Evolutionary conservation across 1,140 invertebrate genomes (phyloP).

Genomic region (Holcopasites calliopsidis): DNA sequence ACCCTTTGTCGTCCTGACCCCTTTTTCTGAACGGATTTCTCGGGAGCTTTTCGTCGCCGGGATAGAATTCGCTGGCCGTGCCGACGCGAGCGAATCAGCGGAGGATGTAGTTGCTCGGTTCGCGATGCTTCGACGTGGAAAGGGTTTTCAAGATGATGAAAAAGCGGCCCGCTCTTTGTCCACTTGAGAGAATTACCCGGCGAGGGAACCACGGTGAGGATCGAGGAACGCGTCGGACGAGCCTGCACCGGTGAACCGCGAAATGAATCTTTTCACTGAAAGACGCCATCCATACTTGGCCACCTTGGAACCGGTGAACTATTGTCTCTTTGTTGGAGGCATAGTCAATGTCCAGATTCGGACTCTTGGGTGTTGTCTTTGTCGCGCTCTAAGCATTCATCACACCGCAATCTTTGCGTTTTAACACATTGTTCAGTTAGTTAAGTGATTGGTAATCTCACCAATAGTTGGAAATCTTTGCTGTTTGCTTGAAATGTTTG

Average conservation of each 20-base stretch:
- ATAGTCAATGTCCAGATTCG: constrained; percentile 38
- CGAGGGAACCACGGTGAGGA: background rate
- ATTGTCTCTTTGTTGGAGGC: background rate
- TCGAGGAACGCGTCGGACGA: constrained; percentile 1
- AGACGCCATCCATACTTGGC: constrained; percentile 21
- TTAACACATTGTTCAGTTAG: background rate
- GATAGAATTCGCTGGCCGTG: constrained; percentile 17
- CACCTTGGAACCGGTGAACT: background rate
- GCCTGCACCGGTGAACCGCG: constrained; percentile 7
- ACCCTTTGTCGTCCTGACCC: constrained; percentile 72
- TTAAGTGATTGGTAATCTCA: no score
- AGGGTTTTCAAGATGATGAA: constrained; percentile 35
- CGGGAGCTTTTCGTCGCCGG: constrained; percentile 20
- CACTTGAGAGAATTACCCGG: constrained; percentile 32
- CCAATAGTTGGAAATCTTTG: no score
- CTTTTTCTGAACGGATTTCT: constrained; percentile 63
- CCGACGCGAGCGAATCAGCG: background rate
- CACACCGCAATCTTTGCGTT: background rate
- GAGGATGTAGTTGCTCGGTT: background rate
- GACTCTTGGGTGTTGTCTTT: constrained; percentile 13
- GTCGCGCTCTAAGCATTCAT: background rate
- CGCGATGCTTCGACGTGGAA: background rate
- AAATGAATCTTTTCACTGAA: constrained; percentile 28
- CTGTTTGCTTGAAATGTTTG: no score
- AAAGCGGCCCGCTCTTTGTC: constrained; percentile 18